Conservation (phyloP, 2,888 invertebrate genomes). For the Tachina grossa region DNA sequence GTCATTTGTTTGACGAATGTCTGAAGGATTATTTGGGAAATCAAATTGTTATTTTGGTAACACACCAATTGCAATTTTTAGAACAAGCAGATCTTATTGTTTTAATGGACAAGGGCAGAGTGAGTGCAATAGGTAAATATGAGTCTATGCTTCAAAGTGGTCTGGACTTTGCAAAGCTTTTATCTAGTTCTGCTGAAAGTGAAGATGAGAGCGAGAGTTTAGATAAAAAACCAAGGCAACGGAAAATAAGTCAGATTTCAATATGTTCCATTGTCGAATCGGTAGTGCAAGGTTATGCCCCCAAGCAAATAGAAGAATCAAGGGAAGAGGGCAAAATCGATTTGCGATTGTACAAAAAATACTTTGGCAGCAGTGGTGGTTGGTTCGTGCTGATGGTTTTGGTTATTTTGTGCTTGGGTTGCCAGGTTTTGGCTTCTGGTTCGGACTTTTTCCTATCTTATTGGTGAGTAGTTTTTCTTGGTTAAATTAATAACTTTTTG, state of each 20-base stretch:
- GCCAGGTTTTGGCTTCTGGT: constrained; percentile 88
- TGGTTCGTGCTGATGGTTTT: constrained; percentile 85
- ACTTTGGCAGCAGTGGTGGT: constrained; percentile 88
- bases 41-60: constrained; percentile 89
- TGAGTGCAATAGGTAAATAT: constrained; percentile 86
- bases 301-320: constrained; percentile 84
- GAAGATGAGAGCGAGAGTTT: constrained; percentile 72
- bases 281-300: constrained; percentile 82
- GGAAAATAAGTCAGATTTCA: constrained; percentile 79
- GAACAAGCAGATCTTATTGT: constrained; percentile 85
- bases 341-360: constrained; percentile 85
- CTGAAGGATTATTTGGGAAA: constrained; percentile 84
- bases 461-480: constrained; percentile 83
- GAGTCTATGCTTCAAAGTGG: constrained; percentile 88
- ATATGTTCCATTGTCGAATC: constrained; percentile 84
- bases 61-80: constrained; percentile 92
- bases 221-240: constrained; percentile 73
- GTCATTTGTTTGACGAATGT: constrained; percentile 90
- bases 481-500: background rate
- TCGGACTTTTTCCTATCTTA: constrained; percentile 91
- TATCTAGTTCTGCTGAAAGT: constrained; percentile 84
- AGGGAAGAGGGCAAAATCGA: constrained; percentile 87
- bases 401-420: constrained; percentile 85
- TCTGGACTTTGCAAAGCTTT: constrained; percentile 89
- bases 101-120: constrained; percentile 81